phyloP scores from a whole-genome alignment of 2,888 invertebrate species.

The Tolmerus cingulatus region DNA sequence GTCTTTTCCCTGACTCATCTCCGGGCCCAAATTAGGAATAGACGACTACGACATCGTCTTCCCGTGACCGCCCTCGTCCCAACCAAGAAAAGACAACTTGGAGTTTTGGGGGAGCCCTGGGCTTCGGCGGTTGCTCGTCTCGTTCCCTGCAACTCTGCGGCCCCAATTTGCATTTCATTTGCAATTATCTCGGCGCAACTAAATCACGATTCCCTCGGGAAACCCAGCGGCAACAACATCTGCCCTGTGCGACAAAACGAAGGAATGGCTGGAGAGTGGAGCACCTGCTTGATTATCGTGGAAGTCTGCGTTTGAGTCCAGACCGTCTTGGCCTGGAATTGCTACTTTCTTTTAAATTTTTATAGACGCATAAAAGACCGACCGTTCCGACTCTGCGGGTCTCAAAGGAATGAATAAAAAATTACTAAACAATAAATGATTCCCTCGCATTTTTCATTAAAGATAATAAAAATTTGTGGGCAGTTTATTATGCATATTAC shows the following conservation, averaged over 20 bases:
- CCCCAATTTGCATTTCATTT: not conserved
- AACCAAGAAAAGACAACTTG: not conserved
- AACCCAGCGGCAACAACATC: not conserved
- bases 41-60: not conserved
- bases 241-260: not conserved
- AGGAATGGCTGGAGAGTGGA: not conserved
- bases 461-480: not conserved
- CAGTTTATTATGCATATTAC: not conserved
- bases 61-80: not conserved
- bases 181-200: not conserved
- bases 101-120: not conserved
- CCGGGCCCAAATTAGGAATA: not conserved
- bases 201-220: not conserved
- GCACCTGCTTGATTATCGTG: not conserved
- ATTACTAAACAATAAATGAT: not conserved
- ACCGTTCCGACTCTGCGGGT: not conserved
- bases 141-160: not conserved
- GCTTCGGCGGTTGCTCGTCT: not conserved
- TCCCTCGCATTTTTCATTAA: not conserved
- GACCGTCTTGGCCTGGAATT: not conserved
- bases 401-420: not conserved
- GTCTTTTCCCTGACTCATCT: constrained; percentile 13
- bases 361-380: not conserved
- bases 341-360: not conserved
- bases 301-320: not conserved